phyloP scores from a whole-genome alignment of 2,888 invertebrate species.

The Netelia melanura region DNA sequence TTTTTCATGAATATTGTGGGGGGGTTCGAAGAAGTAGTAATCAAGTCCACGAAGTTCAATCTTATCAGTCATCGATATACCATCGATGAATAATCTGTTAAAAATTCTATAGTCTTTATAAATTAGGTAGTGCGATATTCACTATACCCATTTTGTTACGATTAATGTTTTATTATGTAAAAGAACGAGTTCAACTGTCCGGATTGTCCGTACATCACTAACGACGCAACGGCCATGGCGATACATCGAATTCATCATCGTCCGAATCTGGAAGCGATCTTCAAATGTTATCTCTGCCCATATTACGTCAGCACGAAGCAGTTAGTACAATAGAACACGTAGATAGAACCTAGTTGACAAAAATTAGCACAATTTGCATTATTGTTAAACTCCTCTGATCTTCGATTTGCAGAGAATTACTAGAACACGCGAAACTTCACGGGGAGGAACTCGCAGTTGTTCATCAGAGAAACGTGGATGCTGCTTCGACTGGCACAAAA shows the following conservation, averaged over 20 bases:
- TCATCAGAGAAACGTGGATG: slow-evolving; percentile 77
- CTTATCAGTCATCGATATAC: no score
- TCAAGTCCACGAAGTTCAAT: no score
- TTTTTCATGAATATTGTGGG: slow-evolving; percentile 15
- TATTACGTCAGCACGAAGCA: slow-evolving; percentile 91
- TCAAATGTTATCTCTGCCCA: slow-evolving; percentile 93
- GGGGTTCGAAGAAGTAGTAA: no score
- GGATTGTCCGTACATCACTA: slow-evolving; percentile 90
- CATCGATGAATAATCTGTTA: no score
- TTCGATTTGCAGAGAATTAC: slow-evolving; percentile 79
- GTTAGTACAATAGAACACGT: slow-evolving; percentile 85
- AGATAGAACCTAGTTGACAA: not conserved
- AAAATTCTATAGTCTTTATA: no score
- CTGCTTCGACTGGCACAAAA: slow-evolving; percentile 69
- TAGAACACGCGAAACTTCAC: slow-evolving; percentile 81
- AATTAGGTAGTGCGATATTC: no score
- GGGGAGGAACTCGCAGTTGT: slow-evolving; percentile 82
- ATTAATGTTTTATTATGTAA: not conserved
- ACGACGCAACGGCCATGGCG: slow-evolving; percentile 87
- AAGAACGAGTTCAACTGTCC: slow-evolving; percentile 85
- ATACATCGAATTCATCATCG: slow-evolving; percentile 90
- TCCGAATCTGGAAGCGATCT: slow-evolving; percentile 89
- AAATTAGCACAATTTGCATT: not conserved
- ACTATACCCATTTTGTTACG: no score
- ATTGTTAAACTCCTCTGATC: slow-evolving; percentile 68